Evolutionary conservation across 2,888 invertebrate genomes (phyloP).

Genomic region (Disparrhopalites patrizii): DNA sequence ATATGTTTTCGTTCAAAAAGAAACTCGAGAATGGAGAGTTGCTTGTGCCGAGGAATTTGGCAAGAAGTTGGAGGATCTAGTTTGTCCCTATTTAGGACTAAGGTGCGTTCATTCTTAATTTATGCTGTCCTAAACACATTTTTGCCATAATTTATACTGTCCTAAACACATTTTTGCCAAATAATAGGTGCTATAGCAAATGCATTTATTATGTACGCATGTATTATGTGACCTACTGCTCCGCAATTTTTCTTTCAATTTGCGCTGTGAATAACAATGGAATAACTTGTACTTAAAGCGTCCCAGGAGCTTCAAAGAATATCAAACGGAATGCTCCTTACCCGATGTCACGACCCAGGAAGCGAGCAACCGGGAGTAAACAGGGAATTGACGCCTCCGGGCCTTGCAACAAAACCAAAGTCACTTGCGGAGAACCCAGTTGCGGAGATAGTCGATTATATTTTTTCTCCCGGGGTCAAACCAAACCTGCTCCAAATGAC

Average conservation of each 20-base stretch:
- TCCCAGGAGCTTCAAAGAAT: neutral
- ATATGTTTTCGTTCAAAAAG: slow-evolving; percentile 11
- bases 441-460: slow-evolving; percentile 19
- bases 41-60: slow-evolving; percentile 22
- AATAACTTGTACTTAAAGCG: neutral
- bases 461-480: neutral
- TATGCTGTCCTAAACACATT: neutral
- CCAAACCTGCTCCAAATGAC: neutral
- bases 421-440: slow-evolving; percentile 11
- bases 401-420: neutral
- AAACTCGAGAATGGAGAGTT: slow-evolving; percentile 1
- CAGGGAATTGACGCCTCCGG: neutral
- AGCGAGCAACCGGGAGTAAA: neutral
- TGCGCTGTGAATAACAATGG: no score
- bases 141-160: neutral
- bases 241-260: no score
- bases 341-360: neutral
- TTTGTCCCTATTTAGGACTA: slow-evolving; percentile 18
- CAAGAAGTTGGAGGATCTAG: slow-evolving; percentile 7
- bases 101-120: neutral
- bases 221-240: no score
- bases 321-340: slow-evolving; percentile 4
- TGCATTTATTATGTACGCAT: no score
- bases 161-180: no score
- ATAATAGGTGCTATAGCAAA: no score